Evolutionary conservation across 2,888 invertebrate species (phyloP).

Genomic region (Drosophila imparisetae): DNA sequence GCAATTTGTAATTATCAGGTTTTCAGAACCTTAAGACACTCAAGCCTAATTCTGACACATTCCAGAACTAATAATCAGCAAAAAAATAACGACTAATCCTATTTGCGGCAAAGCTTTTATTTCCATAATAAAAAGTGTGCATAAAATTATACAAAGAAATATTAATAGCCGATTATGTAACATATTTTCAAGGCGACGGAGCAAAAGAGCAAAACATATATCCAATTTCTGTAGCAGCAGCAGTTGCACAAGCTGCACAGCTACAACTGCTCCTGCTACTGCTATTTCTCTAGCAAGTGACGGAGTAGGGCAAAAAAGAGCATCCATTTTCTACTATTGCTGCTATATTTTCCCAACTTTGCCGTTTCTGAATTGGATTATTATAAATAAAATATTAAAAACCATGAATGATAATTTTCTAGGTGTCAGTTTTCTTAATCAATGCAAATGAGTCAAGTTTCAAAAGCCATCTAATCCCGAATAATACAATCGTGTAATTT

Average conservation of each 20-base stretch:
- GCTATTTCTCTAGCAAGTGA: background rate
- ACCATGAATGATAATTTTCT: background rate
- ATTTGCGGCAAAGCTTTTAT: background rate
- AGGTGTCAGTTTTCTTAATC: background rate
- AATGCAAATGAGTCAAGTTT: background rate
- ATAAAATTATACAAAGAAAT: background rate
- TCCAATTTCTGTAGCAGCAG: background rate
- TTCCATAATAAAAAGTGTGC: background rate
- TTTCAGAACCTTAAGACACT: background rate
- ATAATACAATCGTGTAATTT: slow-evolving; percentile 24
- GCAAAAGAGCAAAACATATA: background rate
- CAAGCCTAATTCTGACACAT: background rate
- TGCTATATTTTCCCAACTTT: background rate
- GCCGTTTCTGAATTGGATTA: background rate
- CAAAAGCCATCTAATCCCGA: background rate
- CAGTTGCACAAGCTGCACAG: background rate
- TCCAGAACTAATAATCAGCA: background rate
- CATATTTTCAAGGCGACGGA: too few species aligned
- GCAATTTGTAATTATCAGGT: background rate
- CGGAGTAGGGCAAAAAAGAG: background rate
- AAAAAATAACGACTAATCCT: background rate
- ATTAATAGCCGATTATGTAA: background rate
- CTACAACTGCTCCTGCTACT: background rate
- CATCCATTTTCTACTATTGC: background rate
- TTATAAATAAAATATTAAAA: background rate